Evolutionary conservation across 2,797 vertebrate genomes (phyloP), one percentile per base, ranked within the genome.

Genomic region (Dromococcyx pavoninus): DNA sequence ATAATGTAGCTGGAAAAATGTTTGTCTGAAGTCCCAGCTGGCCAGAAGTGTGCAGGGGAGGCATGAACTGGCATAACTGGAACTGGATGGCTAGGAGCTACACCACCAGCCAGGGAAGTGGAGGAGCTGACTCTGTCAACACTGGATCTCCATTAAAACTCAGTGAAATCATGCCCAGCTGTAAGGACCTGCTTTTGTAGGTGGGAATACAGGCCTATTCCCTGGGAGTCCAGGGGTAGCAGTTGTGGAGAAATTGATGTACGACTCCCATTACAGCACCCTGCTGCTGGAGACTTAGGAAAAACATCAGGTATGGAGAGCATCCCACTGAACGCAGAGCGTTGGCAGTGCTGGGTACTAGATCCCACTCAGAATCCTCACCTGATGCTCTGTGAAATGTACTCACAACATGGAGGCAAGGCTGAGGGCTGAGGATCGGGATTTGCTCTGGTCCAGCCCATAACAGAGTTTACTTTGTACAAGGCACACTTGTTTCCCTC

Each of bases 31-130:
- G 11, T 37, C 10, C 2, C 1, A 2, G 32, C 48, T 3, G 9
- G 35, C 22, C 78, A 93, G 75, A 93, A 83, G 46, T 41, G 28
- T 88, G 44, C 37, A 83, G 51, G 14, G 10, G n/a, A 62, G 25
- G 22, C 2, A 11, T 10, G 48, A 53, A 30, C n/a, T 44, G 44
- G 50, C 0, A 1, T 37, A 54, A 37, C 25, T 2, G 0, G 44
- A 88, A 39, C 39, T 71, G 73, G 15, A 48, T 67, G 53, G 22
- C 39, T 17, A 24, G n/a, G 9, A 85, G 33, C 37, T 46, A 18
- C 50, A 46, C 13, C 10, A 8, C 22, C 44, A 41, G 41, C 33
- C 9, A 35, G 32, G 32, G 28, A 76, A 60, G 28, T 0, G 0
- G 28, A 82, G 39, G 7, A 73, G 10, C 18, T 2, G 3, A 33